Percentiles rank a stretch among this genome's conserved stretches.
These are phyloP conservation scores for Machimus atricapillus DNA, from an alignment of 2,888 invertebrate species.

Conservation along the genomic window DNA sequence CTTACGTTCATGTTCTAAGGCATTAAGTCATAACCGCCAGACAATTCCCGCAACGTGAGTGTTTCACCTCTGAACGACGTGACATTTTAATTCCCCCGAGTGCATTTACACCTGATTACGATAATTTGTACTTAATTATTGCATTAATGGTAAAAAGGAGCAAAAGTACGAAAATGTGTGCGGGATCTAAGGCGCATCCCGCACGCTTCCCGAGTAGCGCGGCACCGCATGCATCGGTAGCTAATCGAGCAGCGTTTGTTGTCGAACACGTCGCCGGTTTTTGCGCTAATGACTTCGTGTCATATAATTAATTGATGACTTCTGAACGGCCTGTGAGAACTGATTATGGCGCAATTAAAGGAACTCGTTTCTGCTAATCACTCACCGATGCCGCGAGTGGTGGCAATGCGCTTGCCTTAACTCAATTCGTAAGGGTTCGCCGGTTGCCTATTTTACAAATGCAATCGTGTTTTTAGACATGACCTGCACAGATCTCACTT, in stretches of 20 bases:
- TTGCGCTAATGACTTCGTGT: conserved; percentile 10
- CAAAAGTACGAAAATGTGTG: background rate
- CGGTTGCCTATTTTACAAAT: background rate
- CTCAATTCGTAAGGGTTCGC: background rate
- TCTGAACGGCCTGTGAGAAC: background rate
- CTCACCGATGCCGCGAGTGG: background rate
- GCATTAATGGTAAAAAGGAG: background rate
- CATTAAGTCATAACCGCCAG: background rate
- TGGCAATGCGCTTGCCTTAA: background rate
- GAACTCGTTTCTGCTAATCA: background rate
- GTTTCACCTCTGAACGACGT: background rate
- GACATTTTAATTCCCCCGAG: background rate
- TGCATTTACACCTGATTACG: conserved; percentile 8
- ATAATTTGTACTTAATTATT: conserved; percentile 8
- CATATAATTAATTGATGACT: conserved; percentile 22
- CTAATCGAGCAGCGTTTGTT: conserved; percentile 13
- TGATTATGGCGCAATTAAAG: background rate
- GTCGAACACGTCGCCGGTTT: background rate
- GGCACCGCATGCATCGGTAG: conserved; percentile 1
- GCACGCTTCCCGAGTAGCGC: background rate
- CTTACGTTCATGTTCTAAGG: too few relatives aligned
- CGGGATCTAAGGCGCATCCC: background rate
- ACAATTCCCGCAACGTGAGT: background rate
- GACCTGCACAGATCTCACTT: background rate
- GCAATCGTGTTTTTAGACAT: background rate